Conservation (phyloP, 1,140 invertebrate species). For the Hyles euphorbiae region DNA sequence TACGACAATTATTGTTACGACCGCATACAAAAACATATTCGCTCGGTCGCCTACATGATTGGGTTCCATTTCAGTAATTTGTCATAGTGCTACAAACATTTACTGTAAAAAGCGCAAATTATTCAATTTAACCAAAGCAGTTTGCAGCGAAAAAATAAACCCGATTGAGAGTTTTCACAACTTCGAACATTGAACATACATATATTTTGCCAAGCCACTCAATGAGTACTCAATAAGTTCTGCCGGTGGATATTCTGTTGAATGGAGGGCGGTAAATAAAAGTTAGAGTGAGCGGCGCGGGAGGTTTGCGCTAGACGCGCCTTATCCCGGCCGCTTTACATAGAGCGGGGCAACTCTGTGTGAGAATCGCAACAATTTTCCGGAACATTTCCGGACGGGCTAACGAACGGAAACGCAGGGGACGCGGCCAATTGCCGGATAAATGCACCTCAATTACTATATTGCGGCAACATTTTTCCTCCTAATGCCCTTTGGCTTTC, state of each 20-base stretch:
- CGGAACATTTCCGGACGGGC: constrained; percentile 54
- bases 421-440: constrained; percentile 57
- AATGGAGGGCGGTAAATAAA: constrained; percentile 1
- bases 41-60: neutral
- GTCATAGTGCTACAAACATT: neutral
- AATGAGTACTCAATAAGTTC: too few relatives aligned
- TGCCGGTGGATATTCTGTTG: too few relatives aligned
- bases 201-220: too few relatives aligned
- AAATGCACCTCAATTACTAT: constrained; percentile 63
- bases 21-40: constrained; percentile 33
- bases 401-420: constrained; percentile 62
- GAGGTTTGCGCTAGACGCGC: too few relatives aligned
- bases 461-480: constrained; percentile 53
- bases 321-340: constrained; percentile 25
- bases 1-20: constrained; percentile 57
- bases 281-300: constrained; percentile 1
- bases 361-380: constrained; percentile 56
- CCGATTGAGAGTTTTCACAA: too few relatives aligned
- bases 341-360: constrained; percentile 27
- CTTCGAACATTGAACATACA: too few relatives aligned
- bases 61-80: neutral
- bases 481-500: constrained; percentile 37
- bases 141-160: too few relatives aligned
- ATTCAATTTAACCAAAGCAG: too few relatives aligned
- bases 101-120: neutral